Conservation (phyloP, 2,113 vertebrate genomes). For the Azemiops feae region DNA sequence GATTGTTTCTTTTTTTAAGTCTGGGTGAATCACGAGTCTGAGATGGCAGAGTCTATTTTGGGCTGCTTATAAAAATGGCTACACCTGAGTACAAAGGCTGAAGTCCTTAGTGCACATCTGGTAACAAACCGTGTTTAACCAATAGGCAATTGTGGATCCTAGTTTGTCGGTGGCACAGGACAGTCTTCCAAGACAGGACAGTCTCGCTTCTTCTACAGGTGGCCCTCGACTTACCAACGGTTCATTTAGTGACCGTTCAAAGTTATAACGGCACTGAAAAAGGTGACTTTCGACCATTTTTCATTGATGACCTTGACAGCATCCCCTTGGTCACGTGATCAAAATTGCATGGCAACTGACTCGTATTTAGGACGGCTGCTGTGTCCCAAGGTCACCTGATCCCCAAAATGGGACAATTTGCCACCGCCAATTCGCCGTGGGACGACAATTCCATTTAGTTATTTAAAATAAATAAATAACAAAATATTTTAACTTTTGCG, state of each 20-base stretch:
- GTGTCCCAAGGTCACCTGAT: background rate
- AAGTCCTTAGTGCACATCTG: background rate
- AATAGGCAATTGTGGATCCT: background rate
- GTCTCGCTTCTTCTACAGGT: background rate
- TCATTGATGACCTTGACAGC: no score
- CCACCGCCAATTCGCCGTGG: no score
- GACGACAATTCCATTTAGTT: no score
- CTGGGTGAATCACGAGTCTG: background rate
- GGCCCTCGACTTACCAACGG: background rate
- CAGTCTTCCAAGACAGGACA: background rate
- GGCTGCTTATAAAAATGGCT: background rate
- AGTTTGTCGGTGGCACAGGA: background rate
- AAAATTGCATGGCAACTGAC: no score
- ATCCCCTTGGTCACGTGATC: no score
- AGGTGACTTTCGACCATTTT: no score
- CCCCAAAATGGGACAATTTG: no score
- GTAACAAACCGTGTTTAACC: background rate
- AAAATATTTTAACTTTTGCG: no score
- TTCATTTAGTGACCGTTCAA: background rate
- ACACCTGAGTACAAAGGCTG: background rate
- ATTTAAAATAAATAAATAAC: no score
- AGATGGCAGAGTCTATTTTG: background rate
- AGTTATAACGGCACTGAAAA: no score
- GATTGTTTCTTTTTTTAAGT: background rate
- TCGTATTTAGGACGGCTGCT: background rate